These are phyloP conservation scores for Tautogolabrus adspersus DNA, from an alignment of 2,113 vertebrate genomes.

Conservation along the genomic window DNA sequence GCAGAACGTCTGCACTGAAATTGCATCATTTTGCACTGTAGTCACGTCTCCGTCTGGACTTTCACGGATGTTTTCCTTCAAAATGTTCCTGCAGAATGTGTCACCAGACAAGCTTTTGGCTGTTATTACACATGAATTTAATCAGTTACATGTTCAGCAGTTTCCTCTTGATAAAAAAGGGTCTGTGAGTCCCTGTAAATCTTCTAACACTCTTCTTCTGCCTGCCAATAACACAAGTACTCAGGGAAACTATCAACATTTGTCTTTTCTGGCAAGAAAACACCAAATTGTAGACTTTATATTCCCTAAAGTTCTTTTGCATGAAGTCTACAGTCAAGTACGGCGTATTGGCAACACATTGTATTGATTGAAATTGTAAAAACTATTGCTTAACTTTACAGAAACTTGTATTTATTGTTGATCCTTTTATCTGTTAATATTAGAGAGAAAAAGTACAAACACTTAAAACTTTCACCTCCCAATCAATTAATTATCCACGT, in stretches of 20 bases:
- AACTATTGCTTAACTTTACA: no score
- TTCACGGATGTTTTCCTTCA: not conserved
- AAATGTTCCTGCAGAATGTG: not conserved
- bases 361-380: no score
- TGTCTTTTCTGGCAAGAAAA: not conserved
- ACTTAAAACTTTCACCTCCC: not conserved
- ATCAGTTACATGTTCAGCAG: no score
- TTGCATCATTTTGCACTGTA: not conserved
- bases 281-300: not conserved
- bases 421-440: not conserved
- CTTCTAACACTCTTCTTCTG: not conserved
- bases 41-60: not conserved
- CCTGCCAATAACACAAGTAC: slow-evolving; percentile 27
- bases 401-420: no score
- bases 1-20: slow-evolving; percentile 4
- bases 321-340: not conserved
- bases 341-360: no score
- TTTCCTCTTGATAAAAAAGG: not conserved
- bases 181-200: not conserved
- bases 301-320: not conserved
- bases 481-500: not conserved
- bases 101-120: not conserved
- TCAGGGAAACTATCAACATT: slow-evolving; percentile 26
- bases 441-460: not conserved
- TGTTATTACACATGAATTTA: no score